phyloP scores from a whole-genome alignment of 2,797 vertebrate genomes.

The Parauchenoglanis ngamensis region DNA sequence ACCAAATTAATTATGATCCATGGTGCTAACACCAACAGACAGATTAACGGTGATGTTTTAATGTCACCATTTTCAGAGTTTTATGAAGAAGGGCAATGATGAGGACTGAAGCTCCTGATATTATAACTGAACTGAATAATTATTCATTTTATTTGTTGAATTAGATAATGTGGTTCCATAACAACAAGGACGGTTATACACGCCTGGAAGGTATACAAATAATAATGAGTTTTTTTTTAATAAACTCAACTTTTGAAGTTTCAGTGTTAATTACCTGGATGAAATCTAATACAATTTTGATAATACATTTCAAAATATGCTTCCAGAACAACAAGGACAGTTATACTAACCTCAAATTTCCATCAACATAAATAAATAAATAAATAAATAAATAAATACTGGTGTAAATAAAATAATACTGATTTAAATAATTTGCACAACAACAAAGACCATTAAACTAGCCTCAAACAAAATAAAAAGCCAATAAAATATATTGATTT shows the following conservation, averaged over 20 bases:
- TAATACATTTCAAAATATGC: background rate
- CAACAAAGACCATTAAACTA: background rate
- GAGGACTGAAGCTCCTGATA: background rate
- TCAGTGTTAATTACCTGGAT: too few species aligned
- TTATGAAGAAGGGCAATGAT: constrained; percentile 52
- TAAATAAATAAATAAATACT: too few species aligned
- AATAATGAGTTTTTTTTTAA: too few species aligned
- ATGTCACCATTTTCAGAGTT: constrained; percentile 68
- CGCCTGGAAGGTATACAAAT: too few species aligned
- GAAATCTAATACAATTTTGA: too few species aligned
- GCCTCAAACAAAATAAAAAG: background rate
- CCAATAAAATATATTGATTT: background rate
- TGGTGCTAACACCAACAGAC: constrained; percentile 72
- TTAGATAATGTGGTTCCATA: background rate
- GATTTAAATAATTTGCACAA: background rate
- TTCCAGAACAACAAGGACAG: background rate
- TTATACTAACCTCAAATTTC: background rate
- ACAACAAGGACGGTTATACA: background rate
- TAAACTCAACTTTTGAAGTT: too few species aligned
- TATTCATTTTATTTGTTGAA: too few species aligned
- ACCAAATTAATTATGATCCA: constrained; percentile 79
- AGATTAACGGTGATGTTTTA: constrained; percentile 75
- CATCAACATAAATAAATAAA: too few species aligned
- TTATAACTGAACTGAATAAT: background rate
- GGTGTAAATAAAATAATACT: too few species aligned